Percentiles rank a stretch among this genome's conserved stretches.
Conservation (phyloP, 2,113 vertebrate species). For the Elanoides forficatus region DNA sequence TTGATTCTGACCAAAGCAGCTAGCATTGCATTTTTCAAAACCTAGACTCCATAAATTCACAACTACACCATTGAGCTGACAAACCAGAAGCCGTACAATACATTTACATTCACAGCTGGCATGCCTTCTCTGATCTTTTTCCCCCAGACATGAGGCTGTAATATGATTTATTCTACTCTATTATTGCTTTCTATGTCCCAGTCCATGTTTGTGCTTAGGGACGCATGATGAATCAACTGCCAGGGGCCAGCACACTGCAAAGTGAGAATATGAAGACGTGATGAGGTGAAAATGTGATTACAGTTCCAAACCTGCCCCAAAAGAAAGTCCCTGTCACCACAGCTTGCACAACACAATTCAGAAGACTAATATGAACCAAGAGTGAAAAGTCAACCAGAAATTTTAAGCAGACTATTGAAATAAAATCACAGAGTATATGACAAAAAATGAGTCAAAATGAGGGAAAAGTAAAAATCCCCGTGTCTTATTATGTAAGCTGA, state of each 20-base stretch:
- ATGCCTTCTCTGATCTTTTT: slow-evolving; percentile 36
- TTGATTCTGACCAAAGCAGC: slow-evolving; percentile 20
- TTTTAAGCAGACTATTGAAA: neutral
- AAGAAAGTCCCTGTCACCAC: neutral
- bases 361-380: neutral
- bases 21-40: slow-evolving; percentile 19
- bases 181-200: slow-evolving; percentile 51
- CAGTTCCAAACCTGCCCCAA: neutral
- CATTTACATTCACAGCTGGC: slow-evolving; percentile 52
- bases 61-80: slow-evolving; percentile 15
- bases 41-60: slow-evolving; percentile 48
- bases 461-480: neutral
- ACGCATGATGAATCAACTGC: slow-evolving; percentile 54
- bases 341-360: neutral
- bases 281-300: slow-evolving; percentile 53
- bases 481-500: neutral
- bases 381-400: neutral
- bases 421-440: neutral
- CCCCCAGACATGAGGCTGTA: slow-evolving; percentile 2
- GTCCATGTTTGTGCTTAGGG: slow-evolving; percentile 52
- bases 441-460: neutral
- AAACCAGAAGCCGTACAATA: slow-evolving; percentile 41
- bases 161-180: slow-evolving; percentile 55
- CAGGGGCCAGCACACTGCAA: slow-evolving; percentile 8
- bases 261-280: slow-evolving; percentile 28